Evolutionary conservation across 2,113 vertebrate genomes (phyloP).

Genomic region (Labrus mixtus): DNA sequence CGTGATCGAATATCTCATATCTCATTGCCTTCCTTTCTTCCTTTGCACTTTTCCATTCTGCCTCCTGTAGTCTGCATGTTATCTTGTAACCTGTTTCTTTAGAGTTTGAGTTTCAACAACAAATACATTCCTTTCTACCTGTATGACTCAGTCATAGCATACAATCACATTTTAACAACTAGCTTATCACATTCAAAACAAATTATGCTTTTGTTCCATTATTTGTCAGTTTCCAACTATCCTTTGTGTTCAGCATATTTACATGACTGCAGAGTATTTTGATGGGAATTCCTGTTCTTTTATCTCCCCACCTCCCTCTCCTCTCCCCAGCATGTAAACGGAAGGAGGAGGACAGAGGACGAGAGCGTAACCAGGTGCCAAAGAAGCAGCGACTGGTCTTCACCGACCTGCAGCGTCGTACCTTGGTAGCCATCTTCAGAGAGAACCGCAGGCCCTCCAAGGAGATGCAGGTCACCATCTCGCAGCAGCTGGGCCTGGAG

Average conservation of each 20-base stretch:
- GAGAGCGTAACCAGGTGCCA: conserved; percentile 93
- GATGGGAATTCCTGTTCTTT: background rate
- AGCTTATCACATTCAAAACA: background rate
- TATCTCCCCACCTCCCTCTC: background rate
- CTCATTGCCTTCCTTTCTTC: background rate
- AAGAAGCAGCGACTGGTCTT: conserved; percentile 99
- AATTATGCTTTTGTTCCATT: background rate
- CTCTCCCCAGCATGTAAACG: conserved; percentile 92
- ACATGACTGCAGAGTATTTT: background rate
- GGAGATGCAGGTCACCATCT: conserved; percentile 99
- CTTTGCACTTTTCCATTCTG: background rate
- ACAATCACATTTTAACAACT: background rate
- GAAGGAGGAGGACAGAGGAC: conserved; percentile 97
- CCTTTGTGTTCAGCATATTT: background rate
- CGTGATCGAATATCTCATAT: background rate
- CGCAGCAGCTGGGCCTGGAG: conserved; percentile 97
- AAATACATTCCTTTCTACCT: background rate
- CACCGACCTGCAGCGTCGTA: conserved; percentile 98
- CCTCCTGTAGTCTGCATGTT: background rate
- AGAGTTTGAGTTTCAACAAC: background rate
- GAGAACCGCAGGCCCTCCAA: conserved; percentile 99
- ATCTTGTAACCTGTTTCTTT: background rate
- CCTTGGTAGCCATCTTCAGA: conserved; percentile 98
- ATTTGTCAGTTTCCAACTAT: background rate
- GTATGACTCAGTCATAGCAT: background rate